Base-by-base conservation (phyloP, 2,888 invertebrate species). In the Cantharis lateralis region DNA sequence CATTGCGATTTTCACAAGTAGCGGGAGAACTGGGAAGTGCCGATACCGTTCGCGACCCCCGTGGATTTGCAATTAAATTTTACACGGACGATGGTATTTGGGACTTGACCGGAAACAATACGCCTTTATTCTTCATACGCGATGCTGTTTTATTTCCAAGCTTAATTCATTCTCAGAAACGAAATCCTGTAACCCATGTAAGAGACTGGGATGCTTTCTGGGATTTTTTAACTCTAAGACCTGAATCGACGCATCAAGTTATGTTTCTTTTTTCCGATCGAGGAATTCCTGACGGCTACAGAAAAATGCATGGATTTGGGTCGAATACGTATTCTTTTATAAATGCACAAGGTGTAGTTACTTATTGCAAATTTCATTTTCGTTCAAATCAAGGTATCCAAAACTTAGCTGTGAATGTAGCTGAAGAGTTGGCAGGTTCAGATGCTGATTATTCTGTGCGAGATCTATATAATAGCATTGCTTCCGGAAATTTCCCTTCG, bases 121-220 rank as follows among this genome's bases (percentile, higher is more conserved):
- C 96, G 0, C 98, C 98, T 0, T 92, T 98, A 75, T 98, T 97
- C 89, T 98, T 97, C 87, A 92, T 98, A 82, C 92, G 97, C 73
- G 98, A 98, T 87, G 94, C 97, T 2, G 90, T 94, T 3, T 88
- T 96, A 72, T 99, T 99, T 89, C 96, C 98, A 9, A 96, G 95
- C 85, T 97, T 99, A 85, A 97, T 99, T 82, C 98, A 98, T 87
- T 95, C 97, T 0, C 97, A 98, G 87, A 99, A 98, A 88, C 92
- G 98, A 81, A 99, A 99, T 88, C 99, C 99, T 0, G 94, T 92
- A 24, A 96, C 96, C 0, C 95, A 96, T 86, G 89, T 98, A 28
- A 96, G 96, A 88, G 98, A 98, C 89, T 90, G 95, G 32, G 96
- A 98, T 85, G 96, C 96, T 96, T 96, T 96, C 86, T 98, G 98